Evolutionary conservation across 2,888 invertebrate genomes (phyloP).

Genomic region (Cheilosia pagana): DNA sequence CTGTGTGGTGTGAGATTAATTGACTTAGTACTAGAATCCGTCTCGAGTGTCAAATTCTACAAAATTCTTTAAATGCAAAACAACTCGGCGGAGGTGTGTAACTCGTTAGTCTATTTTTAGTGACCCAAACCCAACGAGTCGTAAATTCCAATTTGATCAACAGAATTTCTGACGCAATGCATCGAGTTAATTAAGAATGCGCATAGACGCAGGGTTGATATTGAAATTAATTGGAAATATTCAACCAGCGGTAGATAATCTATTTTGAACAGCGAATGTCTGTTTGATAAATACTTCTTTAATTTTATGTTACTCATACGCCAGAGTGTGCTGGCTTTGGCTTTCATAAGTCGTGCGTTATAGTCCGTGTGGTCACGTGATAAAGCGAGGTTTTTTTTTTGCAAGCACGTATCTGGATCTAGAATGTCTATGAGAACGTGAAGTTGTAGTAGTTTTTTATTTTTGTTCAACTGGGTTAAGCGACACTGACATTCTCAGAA

Average conservation of each 20-base stretch:
- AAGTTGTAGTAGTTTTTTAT: constrained; percentile 19
- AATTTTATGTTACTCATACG: constrained; percentile 48
- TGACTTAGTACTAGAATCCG: constrained; percentile 57
- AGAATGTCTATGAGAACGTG: constrained; percentile 47
- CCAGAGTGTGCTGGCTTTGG: constrained; percentile 27
- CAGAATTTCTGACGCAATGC: constrained; percentile 53
- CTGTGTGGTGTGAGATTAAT: constrained; percentile 43
- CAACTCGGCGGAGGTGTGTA: constrained; percentile 17
- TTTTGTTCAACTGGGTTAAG: constrained; percentile 50
- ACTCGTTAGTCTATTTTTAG: constrained; percentile 32
- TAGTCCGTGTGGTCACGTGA: constrained; percentile 42
- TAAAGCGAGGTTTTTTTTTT: constrained; percentile 19
- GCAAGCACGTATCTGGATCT: constrained; percentile 31
- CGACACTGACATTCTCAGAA: constrained; percentile 55
- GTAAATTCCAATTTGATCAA: constrained; percentile 11
- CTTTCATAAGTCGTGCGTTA: constrained; percentile 35
- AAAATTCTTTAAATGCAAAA: too few species aligned
- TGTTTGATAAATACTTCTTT: constrained; percentile 19
- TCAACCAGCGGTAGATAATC: constrained; percentile 20
- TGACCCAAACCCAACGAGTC: neutral
- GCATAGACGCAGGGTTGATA: constrained; percentile 50
- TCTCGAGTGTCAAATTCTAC: constrained; percentile 32
- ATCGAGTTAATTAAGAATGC: constrained; percentile 58
- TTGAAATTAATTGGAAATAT: constrained; percentile 65
- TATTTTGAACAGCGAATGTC: constrained; percentile 48